phyloP scores from a whole-genome alignment of 2,113 vertebrate genomes.

The Corvus hawaiiensis region DNA sequence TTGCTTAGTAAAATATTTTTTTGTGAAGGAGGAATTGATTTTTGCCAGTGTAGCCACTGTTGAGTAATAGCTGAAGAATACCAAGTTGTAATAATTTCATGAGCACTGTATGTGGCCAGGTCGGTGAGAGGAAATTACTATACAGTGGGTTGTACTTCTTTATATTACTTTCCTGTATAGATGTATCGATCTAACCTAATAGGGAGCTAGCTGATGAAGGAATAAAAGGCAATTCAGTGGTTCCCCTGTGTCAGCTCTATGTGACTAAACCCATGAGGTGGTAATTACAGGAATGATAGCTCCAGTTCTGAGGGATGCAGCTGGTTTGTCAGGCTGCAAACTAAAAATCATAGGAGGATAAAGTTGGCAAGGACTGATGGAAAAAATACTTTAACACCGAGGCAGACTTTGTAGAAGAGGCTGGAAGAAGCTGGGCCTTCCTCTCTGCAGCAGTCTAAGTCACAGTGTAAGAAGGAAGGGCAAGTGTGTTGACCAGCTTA shows the following conservation, averaged over 20 bases:
- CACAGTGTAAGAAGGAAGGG: not conserved
- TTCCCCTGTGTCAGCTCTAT: slow-evolving; percentile 1
- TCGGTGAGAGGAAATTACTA: not conserved
- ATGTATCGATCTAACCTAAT: not conserved
- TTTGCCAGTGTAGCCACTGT: not conserved
- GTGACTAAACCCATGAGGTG: not conserved
- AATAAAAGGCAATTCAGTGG: slow-evolving; percentile 38
- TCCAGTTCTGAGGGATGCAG: not conserved
- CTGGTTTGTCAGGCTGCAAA: not conserved
- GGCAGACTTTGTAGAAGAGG: not conserved
- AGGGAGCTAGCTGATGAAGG: slow-evolving; percentile 29
- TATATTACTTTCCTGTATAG: not conserved
- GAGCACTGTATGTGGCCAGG: slow-evolving; percentile 7
- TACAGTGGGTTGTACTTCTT: not conserved
- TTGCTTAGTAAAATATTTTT: not conserved
- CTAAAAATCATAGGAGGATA: not conserved
- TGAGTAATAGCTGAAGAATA: slow-evolving; percentile 42
- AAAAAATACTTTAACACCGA: not conserved
- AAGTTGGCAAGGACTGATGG: not conserved
- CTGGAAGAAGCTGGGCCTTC: not conserved
- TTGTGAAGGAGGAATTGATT: slow-evolving; percentile 27
- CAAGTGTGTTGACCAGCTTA: not conserved
- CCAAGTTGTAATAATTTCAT: slow-evolving; percentile 15
- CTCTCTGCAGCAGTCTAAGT: not conserved
- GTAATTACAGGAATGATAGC: not conserved